A percentile compares a stretch with the other conserved stretches of the same genome.
These are phyloP conservation scores for Teleogryllus occipitalis DNA, from an alignment of 1,140 invertebrate genomes.

Conservation along the genomic window DNA sequence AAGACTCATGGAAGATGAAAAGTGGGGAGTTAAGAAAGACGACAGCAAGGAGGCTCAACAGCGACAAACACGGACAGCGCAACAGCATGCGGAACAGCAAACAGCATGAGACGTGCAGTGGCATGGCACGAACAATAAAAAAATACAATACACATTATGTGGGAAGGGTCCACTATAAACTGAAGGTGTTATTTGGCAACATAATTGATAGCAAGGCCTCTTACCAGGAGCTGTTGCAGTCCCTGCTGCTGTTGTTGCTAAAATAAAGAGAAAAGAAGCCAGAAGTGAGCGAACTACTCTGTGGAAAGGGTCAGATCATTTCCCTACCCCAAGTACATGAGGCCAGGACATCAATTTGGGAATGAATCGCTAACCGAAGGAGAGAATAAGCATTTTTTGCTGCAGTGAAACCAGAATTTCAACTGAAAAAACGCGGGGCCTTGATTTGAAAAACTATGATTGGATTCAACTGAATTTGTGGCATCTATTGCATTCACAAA, in stretches of 20 bases:
- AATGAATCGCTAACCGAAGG: too few species aligned
- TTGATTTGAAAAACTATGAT: too few species aligned
- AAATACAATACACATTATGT: not conserved
- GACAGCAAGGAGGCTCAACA: not conserved
- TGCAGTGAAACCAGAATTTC: too few species aligned
- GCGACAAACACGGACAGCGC: not conserved
- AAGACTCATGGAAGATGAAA: too few species aligned
- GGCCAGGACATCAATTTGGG: too few species aligned
- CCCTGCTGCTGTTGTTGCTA: conserved; percentile 33
- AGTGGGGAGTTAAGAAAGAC: not conserved
- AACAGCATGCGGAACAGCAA: not conserved
- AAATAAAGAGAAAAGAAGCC: conserved; percentile 15
- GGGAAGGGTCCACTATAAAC: not conserved
- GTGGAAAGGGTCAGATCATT: not conserved
- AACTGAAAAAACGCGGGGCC: too few species aligned
- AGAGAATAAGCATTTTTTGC: too few species aligned
- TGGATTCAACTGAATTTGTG: too few species aligned
- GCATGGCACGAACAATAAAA: not conserved
- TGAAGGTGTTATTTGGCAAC: not conserved
- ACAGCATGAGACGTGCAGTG: not conserved
- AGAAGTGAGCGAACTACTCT: not conserved
- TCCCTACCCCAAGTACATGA: not conserved
- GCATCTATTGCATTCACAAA: too few species aligned
- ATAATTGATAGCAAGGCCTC: conserved; percentile 13
- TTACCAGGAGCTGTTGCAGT: conserved; percentile 31